These are phyloP conservation scores for Heterodera carotae DNA, from an alignment of 1,140 invertebrate genomes.

Conservation along the genomic window DNA sequence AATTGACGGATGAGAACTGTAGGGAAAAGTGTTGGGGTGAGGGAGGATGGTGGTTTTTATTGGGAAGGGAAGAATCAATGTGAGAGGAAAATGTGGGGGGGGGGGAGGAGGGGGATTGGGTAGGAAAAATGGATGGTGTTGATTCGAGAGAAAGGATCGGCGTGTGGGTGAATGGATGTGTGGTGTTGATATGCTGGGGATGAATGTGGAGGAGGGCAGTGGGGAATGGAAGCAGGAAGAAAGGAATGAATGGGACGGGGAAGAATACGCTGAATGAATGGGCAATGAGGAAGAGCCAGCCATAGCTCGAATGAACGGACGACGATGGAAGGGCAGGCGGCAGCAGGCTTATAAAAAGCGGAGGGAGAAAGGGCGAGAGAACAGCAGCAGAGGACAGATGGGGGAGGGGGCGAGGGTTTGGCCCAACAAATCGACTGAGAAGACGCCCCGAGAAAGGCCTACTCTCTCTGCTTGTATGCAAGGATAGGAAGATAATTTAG, in stretches of 20 bases:
- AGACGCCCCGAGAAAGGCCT: not conserved
- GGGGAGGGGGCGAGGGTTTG: not conserved
- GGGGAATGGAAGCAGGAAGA: too few relatives aligned
- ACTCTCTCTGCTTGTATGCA: not conserved
- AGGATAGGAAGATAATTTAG: too few relatives aligned
- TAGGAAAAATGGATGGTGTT: not conserved
- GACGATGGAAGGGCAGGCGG: slow-evolving; percentile 14
- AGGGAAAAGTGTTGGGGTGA: not conserved
- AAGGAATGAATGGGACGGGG: not conserved
- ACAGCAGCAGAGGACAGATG: not conserved
- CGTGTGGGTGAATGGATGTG: too few relatives aligned
- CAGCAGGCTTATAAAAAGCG: not conserved
- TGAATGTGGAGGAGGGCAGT: too few relatives aligned
- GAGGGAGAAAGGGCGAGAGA: not conserved
- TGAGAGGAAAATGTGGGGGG: not conserved
- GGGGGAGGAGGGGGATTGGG: not conserved
- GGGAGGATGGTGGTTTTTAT: not conserved
- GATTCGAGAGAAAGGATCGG: not conserved
- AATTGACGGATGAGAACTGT: not conserved
- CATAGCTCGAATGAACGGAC: not conserved
- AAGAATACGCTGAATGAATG: not conserved
- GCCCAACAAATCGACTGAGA: not conserved
- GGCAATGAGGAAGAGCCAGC: not conserved
- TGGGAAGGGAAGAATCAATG: too few relatives aligned
- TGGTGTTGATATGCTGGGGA: too few relatives aligned